Conservation (phyloP, 2,888 invertebrate species). For the Temnothorax ravouxi region DNA sequence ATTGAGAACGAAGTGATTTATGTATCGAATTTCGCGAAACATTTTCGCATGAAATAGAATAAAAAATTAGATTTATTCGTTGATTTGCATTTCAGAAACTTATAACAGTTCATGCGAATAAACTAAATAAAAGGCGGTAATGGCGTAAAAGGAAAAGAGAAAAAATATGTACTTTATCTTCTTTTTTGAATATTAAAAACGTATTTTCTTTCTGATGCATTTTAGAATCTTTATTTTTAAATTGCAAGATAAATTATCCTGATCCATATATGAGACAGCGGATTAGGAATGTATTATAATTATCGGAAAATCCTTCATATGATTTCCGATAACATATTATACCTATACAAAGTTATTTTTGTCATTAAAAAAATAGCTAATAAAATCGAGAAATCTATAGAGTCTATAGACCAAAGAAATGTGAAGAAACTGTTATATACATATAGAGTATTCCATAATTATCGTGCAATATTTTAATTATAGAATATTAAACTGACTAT, state of each 20-base stretch:
- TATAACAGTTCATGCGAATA: not conserved
- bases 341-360: not conserved
- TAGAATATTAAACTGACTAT: not conserved
- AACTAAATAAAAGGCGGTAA: not conserved
- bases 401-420: not conserved
- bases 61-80: constrained; percentile 15
- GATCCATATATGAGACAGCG: not conserved
- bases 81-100: not conserved
- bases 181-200: not conserved
- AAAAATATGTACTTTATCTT: not conserved
- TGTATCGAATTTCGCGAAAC: not conserved
- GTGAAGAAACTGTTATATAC: not conserved
- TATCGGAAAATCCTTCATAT: not conserved
- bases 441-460: not conserved
- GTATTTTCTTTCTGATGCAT: not conserved
- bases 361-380: not conserved
- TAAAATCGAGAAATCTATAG: not conserved
- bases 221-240: not conserved
- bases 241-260: constrained; percentile 1
- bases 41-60: not conserved
- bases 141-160: not conserved
- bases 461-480: not conserved
- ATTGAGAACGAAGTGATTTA: constrained; percentile 4
- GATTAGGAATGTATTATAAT: not conserved
- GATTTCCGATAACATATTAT: not conserved